Evolutionary conservation across 2,888 invertebrate genomes (phyloP).

Genomic region (Poecilobothrus nobilitatus): DNA sequence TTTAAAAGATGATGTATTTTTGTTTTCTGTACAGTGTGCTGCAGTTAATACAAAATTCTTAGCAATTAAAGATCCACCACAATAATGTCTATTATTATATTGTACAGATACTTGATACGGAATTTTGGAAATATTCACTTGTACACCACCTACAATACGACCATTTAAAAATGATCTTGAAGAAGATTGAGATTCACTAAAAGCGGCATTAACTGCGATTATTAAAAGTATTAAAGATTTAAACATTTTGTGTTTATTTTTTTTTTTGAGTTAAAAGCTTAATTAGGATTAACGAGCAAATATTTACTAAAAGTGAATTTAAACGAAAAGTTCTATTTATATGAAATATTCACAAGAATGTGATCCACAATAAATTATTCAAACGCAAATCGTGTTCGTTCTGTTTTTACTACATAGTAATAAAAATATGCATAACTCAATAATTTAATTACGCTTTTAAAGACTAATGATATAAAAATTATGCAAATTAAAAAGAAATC

Average conservation of each 20-base stretch:
- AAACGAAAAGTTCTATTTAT: too few relatives aligned
- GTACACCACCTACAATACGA: slow-evolving; percentile 41
- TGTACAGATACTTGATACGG: slow-evolving; percentile 45
- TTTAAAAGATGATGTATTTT: slow-evolving; percentile 20
- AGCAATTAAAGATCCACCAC: slow-evolving; percentile 44
- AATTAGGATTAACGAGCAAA: too few relatives aligned
- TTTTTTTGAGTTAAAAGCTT: too few relatives aligned
- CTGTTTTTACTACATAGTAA: too few relatives aligned
- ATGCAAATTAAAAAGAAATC: too few relatives aligned
- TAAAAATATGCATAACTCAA: too few relatives aligned
- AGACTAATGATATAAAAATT: too few relatives aligned
- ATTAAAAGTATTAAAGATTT: background rate
- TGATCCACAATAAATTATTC: too few relatives aligned
- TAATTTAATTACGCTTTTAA: too few relatives aligned
- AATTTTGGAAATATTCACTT: slow-evolving; percentile 36
- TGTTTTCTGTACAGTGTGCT: slow-evolving; percentile 39
- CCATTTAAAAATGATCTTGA: slow-evolving; percentile 28
- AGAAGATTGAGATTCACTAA: slow-evolving; percentile 15
- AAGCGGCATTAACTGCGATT: background rate
- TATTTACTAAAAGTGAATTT: too few relatives aligned
- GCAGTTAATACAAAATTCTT: slow-evolving; percentile 41
- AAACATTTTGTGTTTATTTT: background rate
- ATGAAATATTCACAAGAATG: too few relatives aligned
- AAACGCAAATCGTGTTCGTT: too few relatives aligned
- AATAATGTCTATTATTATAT: slow-evolving; percentile 36